Conservation (phyloP, 2,888 invertebrate species). For the Luffia ferchaultella region DNA sequence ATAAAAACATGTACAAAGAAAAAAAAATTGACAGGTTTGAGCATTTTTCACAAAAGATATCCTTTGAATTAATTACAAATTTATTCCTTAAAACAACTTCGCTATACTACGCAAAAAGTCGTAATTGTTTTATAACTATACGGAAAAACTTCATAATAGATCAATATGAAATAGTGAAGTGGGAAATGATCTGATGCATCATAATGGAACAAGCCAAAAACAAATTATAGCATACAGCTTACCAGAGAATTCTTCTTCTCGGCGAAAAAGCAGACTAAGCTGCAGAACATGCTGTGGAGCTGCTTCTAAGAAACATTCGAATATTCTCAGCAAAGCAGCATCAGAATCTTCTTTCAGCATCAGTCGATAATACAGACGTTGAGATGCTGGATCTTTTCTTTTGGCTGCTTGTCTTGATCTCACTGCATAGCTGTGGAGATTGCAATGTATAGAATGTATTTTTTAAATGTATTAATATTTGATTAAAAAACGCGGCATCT, state of each 20-base stretch:
- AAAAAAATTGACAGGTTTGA: too few species aligned
- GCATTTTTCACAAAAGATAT: too few species aligned
- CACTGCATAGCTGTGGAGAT: constrained; percentile 64
- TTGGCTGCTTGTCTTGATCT: constrained; percentile 71
- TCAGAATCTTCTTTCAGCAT: constrained; percentile 85
- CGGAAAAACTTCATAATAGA: too few species aligned
- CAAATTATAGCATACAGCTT: constrained; percentile 21
- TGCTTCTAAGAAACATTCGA: constrained; percentile 84
- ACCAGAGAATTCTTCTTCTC: constrained; percentile 63
- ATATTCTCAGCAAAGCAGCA: constrained; percentile 77
- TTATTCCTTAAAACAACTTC: too few species aligned
- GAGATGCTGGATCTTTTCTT: constrained; percentile 62
- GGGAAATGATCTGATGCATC: too few species aligned
- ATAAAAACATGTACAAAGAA: too few species aligned
- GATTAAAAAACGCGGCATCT: background rate
- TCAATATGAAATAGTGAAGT: too few species aligned
- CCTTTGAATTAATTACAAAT: too few species aligned
- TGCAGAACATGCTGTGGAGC: constrained; percentile 84
- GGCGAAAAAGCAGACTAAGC: constrained; percentile 71
- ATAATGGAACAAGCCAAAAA: too few species aligned
- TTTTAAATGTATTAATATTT: background rate
- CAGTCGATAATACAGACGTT: constrained; percentile 72
- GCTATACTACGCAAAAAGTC: too few species aligned
- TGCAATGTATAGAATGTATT: too few species aligned
- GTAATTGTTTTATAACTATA: too few species aligned